Evolutionary conservation across 2,888 invertebrate species (phyloP).

Genomic region (Crioceris asparagi): DNA sequence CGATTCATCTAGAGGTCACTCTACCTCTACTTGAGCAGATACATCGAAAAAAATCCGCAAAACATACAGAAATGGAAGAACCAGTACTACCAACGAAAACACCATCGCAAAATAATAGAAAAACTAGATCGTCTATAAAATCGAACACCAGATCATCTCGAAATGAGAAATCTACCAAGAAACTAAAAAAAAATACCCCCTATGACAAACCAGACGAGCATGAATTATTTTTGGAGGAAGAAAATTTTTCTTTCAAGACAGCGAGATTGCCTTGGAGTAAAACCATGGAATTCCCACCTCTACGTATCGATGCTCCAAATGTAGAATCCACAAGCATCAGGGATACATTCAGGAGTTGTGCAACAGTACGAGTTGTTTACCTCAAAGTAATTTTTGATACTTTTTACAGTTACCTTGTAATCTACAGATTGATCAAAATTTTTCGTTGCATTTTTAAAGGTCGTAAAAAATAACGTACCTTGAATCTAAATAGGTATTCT

Average conservation of each 20-base stretch:
- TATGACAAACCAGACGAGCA: conserved; percentile 28
- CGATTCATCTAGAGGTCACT: conserved; percentile 44
- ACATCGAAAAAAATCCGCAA: conserved; percentile 29
- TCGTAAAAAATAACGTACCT: too few species aligned
- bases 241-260: conserved; percentile 40
- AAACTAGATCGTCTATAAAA: background rate
- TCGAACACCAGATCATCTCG: background rate
- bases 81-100: too few species aligned
- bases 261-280: conserved; percentile 43
- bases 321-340: conserved; percentile 42
- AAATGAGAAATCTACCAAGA: conserved; percentile 8
- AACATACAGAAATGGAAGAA: background rate
- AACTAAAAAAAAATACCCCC: conserved; percentile 12
- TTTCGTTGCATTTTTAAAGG: too few species aligned
- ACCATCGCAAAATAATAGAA: too few species aligned
- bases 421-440: too few species aligned
- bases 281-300: conserved; percentile 42
- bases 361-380: conserved; percentile 44
- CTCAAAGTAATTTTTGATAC: conserved; percentile 37
- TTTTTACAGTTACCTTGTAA: too few species aligned
- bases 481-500: too few species aligned
- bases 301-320: conserved; percentile 40
- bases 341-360: conserved; percentile 44
- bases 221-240: conserved; percentile 19
- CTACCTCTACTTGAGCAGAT: conserved; percentile 43